Evolutionary conservation across 1,140 invertebrate genomes (phyloP), one percentile per base, ranked within the genome.

Genomic region (Drosophila persimilis): DNA sequence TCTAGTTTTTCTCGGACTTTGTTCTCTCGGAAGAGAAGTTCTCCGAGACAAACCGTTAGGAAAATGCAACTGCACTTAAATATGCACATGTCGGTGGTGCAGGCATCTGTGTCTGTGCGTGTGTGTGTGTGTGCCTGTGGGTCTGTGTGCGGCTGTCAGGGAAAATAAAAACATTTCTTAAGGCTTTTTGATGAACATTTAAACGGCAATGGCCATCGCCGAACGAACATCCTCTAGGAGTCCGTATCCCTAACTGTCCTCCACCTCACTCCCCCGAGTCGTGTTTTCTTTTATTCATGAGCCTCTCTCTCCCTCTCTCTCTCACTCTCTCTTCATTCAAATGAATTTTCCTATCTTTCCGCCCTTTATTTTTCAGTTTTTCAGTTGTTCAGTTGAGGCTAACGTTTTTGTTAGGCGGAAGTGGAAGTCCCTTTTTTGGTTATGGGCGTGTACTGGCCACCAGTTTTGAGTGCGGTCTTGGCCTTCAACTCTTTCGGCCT

Each of bases 121-220:
- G 11, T 11, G 3, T 3, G 35, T 15, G 15, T 15, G 15, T 15
- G 15, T 39, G 9, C 11, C 2, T 22, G 8, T 9, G n/a, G 4
- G 41, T 46, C 29, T 26, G 9, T 64, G 22, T 39, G 45, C 29
- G 43, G 44, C 46, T 71, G 66, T 61, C 53, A 65, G 48, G 48
- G 41, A 51, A 76, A 78, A 78, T 78, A 66, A 66, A 76, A 76
- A 76, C 67, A 76, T 61, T 78, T 74, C 60, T 65, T 58, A 60
- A 45, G 60, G 56, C 54, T 39, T 75, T 77, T 50, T 60, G 53
- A 71, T 75, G 45, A 75, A 75, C 61, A 77, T 71, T 74, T 74
- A 52, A 56, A 46, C 46, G 58, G 44, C 60, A 64, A 65, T 48
- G 41, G 17, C 24, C 3, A 62, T 62, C 50, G 43, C 17, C 43